These are phyloP conservation scores for Columba guinea DNA, from an alignment of 2,797 vertebrate genomes.

Conservation along the genomic window DNA sequence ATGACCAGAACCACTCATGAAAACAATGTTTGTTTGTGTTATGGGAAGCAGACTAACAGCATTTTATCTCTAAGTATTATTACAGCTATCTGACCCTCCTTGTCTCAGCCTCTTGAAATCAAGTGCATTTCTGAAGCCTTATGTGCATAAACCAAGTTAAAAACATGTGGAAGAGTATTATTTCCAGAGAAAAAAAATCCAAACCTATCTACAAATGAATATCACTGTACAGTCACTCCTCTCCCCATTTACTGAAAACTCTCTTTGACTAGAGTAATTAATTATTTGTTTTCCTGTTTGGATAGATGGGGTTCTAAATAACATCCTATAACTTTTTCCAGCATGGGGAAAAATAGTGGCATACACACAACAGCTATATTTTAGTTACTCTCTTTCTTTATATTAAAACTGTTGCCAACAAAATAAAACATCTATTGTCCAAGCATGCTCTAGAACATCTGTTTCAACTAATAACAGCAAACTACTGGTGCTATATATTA, in stretches of 20 bases:
- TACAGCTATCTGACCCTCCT: neutral
- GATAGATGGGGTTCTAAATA: neutral
- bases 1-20: neutral
- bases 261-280: neutral
- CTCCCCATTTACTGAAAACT: neutral
- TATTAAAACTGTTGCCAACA: neutral
- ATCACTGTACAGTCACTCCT: neutral
- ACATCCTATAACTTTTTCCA: neutral
- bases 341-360: neutral
- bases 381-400: neutral
- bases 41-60: neutral
- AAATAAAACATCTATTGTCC: neutral
- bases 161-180: neutral
- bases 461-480: neutral
- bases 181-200: neutral
- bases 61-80: neutral
- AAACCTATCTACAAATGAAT: neutral
- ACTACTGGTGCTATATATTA: neutral
- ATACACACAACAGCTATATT: neutral
- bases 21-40: neutral
- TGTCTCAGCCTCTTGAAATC: neutral
- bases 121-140: neutral
- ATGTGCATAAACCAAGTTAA: neutral
- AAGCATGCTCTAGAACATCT: neutral
- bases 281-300: neutral